phyloP scores from a whole-genome alignment of 2,888 invertebrate genomes.

The Hyles lineata region DNA sequence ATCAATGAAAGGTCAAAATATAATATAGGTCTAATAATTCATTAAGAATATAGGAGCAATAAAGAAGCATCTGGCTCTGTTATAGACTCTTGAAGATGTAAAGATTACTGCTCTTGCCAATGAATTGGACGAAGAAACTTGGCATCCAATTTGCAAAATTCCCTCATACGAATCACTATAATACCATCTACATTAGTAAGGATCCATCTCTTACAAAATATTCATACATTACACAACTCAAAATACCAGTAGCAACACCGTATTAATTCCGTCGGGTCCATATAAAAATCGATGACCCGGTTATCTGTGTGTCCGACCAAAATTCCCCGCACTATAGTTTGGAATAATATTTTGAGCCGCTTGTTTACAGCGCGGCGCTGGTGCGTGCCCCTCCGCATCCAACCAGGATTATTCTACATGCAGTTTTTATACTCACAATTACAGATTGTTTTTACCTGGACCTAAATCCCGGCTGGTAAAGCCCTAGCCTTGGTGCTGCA shows the following conservation, averaged over 20 bases:
- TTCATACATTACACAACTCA: too few species aligned
- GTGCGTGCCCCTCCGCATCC: background rate
- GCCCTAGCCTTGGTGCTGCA: background rate
- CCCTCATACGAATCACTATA: too few species aligned
- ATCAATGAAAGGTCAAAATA: too few species aligned
- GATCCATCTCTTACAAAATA: too few species aligned
- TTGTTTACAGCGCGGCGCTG: conserved; percentile 4
- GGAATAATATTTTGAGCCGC: conserved; percentile 13
- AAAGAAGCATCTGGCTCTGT: too few species aligned
- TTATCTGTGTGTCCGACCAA: background rate
- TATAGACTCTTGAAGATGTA: too few species aligned
- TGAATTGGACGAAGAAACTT: too few species aligned
- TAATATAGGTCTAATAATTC: too few species aligned
- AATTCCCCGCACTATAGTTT: background rate
- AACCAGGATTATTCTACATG: background rate
- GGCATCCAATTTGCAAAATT: too few species aligned
- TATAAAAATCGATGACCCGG: conserved; percentile 16
- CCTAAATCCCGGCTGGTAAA: background rate
- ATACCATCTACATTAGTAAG: too few species aligned
- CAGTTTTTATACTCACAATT: conserved; percentile 7
- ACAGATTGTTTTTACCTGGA: background rate
- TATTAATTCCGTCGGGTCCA: background rate
- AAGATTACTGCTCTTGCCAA: too few species aligned
- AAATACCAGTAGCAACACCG: background rate
- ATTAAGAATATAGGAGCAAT: too few species aligned